Evolutionary conservation across 2,113 vertebrate genomes (phyloP).

Genomic region (Salvelinus namaycush): DNA sequence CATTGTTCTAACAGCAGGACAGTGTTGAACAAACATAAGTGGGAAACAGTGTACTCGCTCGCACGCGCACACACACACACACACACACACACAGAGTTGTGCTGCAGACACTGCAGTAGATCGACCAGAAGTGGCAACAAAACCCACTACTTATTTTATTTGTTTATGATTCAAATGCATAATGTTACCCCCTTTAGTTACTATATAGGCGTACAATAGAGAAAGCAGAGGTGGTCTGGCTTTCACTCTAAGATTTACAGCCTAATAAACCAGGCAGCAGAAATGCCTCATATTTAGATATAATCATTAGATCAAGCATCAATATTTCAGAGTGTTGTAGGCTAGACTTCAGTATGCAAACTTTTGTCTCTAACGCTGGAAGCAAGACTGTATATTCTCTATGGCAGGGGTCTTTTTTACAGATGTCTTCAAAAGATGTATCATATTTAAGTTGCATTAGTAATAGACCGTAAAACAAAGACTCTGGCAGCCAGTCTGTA

Average conservation of each 20-base stretch:
- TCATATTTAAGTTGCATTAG: neutral
- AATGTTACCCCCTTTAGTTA: no score
- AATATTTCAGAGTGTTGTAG: neutral
- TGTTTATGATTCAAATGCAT: no score
- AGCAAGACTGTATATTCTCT: neutral
- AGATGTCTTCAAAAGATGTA: neutral
- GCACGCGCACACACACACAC: no score
- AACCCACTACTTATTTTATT: no score
- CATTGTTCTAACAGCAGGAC: no score
- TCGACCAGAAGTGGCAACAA: no score
- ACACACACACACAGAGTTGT: no score
- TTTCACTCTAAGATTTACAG: conserved; percentile 32
- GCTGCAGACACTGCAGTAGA: no score
- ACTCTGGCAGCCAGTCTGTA: neutral
- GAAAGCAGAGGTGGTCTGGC: neutral
- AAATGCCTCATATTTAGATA: conserved; percentile 7
- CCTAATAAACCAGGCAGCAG: conserved; percentile 31
- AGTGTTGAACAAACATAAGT: no score
- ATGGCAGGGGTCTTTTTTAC: neutral
- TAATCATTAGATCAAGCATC: conserved; percentile 19
- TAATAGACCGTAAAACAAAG: neutral
- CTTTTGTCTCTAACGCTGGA: neutral
- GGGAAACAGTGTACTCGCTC: no score
- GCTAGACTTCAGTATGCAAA: neutral
- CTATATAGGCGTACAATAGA: neutral